phyloP scores from a whole-genome alignment of 2,888 invertebrate species.

The Agrochola lota region DNA sequence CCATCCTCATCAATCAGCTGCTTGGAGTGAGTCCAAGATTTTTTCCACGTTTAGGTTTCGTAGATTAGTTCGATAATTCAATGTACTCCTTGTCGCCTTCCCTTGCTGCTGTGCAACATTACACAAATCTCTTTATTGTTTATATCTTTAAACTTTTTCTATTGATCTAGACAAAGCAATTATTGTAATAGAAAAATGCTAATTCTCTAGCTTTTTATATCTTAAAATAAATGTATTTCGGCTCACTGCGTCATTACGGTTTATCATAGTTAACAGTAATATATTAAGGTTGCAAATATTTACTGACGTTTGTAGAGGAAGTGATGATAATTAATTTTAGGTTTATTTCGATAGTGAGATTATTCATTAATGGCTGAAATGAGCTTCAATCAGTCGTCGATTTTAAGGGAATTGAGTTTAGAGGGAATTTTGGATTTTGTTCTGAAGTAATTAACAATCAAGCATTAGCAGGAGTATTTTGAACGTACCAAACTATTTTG shows the following conservation, averaged over 20 bases:
- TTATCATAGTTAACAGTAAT: slow-evolving; percentile 31
- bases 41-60: slow-evolving; percentile 90
- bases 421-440: slow-evolving; percentile 24
- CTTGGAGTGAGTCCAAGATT: slow-evolving; percentile 89
- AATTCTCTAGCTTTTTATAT: slow-evolving; percentile 26
- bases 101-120: slow-evolving; percentile 69
- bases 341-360: slow-evolving; percentile 39
- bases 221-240: slow-evolving; percentile 33
- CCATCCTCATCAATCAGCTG: slow-evolving; percentile 91
- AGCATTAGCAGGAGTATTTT: slow-evolving; percentile 72
- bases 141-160: slow-evolving; percentile 51
- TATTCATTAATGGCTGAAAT: slow-evolving; percentile 19
- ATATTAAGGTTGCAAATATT: slow-evolving; percentile 32
- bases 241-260: slow-evolving; percentile 42
- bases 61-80: slow-evolving; percentile 88
- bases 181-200: slow-evolving; percentile 29
- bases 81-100: slow-evolving; percentile 80
- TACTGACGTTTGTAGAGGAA: slow-evolving; percentile 29
- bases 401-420: slow-evolving; percentile 7
- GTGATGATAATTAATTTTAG: slow-evolving; percentile 39
- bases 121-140: slow-evolving; percentile 62
- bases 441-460: slow-evolving; percentile 57
- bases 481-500: slow-evolving; percentile 77
- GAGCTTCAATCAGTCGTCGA: neutral
- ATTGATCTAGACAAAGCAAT: slow-evolving; percentile 56